Conservation (phyloP, 2,888 invertebrate species). For the Myopa tessellatipennis region DNA sequence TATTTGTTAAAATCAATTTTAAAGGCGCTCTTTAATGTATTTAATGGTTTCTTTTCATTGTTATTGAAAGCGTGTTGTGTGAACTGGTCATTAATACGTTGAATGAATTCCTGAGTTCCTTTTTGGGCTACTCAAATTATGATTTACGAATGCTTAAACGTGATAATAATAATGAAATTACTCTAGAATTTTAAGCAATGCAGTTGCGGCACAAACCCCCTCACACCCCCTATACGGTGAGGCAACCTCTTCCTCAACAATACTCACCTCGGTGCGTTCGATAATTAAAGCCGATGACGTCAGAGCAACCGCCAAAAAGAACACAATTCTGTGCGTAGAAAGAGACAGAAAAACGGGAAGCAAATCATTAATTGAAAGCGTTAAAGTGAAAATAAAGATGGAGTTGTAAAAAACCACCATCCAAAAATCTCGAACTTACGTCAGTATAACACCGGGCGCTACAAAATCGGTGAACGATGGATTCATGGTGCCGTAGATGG, state of each 20-base stretch:
- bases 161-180: too few species aligned
- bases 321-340: constrained; percentile 79
- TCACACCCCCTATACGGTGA: too few species aligned
- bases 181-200: too few species aligned
- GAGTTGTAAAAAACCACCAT: not conserved
- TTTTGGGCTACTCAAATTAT: not conserved
- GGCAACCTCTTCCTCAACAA: not conserved
- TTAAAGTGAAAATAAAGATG: not conserved
- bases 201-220: too few species aligned
- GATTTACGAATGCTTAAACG: not conserved
- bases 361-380: constrained; percentile 1
- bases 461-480: constrained; percentile 97
- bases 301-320: constrained; percentile 94
- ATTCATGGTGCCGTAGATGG: constrained; percentile 88
- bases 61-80: not conserved
- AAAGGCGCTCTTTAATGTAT: too few species aligned
- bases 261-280: constrained; percentile 81
- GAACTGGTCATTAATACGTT: not conserved
- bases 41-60: too few species aligned
- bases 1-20: too few species aligned
- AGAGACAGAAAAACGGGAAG: not conserved
- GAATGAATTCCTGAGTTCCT: not conserved
- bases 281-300: constrained; percentile 93
- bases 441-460: constrained; percentile 93
- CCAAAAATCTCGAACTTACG: constrained; percentile 73